A percentile compares a stretch with the other conserved stretches of the same genome.
phyloP scores from a whole-genome alignment of 2,797 vertebrate genomes.

The Enoplosus armatus region DNA sequence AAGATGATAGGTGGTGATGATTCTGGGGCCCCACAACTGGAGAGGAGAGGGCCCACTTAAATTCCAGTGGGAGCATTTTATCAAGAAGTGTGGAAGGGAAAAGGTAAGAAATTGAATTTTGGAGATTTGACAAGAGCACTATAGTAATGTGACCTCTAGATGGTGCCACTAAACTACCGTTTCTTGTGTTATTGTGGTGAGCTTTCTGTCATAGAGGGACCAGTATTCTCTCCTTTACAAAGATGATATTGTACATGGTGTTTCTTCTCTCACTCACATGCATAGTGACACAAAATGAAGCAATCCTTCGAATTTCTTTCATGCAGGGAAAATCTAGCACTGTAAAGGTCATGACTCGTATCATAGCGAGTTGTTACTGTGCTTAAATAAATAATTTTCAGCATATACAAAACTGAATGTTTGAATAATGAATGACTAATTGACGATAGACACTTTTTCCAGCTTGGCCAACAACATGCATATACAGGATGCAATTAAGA shows the following conservation, averaged over 20 bases:
- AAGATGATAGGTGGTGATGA: not conserved
- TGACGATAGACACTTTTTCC: not conserved
- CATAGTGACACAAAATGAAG: not conserved
- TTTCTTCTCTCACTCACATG: not conserved
- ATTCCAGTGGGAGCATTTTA: not conserved
- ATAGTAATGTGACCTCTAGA: slow-evolving; percentile 45
- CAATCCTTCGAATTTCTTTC: too few relatives aligned
- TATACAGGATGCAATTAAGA: too few relatives aligned
- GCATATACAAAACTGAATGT: not conserved
- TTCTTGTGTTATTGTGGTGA: not conserved
- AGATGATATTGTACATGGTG: not conserved
- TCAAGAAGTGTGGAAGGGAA: not conserved
- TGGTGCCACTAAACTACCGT: slow-evolving; percentile 43
- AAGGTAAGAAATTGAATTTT: not conserved
- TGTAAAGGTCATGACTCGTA: not conserved
- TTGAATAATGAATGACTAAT: not conserved
- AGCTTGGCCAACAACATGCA: not conserved
- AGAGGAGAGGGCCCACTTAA: not conserved
- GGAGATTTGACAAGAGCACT: not conserved
- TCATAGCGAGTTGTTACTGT: not conserved
- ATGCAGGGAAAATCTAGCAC: too few relatives aligned
- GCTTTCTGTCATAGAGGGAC: not conserved
- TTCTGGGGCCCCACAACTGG: not conserved
- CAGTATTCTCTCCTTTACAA: not conserved
- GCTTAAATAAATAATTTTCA: not conserved